These are phyloP conservation scores for Stylophora pistillata DNA, from an alignment of 64 coral and sea anemone genomes.

Conservation along the genomic window DNA sequence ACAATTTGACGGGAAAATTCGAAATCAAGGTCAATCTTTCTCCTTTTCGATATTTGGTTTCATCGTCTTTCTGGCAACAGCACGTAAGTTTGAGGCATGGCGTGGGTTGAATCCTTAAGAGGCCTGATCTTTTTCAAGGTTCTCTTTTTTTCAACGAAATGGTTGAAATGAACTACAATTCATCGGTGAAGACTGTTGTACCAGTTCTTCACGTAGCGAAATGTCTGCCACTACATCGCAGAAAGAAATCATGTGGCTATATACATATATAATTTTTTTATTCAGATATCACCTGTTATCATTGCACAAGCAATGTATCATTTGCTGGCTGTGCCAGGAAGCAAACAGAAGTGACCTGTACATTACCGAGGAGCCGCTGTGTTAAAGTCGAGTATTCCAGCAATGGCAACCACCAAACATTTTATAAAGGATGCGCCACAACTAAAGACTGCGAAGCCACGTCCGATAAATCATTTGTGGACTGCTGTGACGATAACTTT, in stretches of 20 bases:
- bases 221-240: not conserved
- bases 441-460: not conserved
- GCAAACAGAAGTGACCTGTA: not conserved
- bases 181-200: not conserved
- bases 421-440: not conserved
- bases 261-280: too few relatives aligned
- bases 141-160: too few relatives aligned
- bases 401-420: not conserved
- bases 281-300: conserved; percentile 4
- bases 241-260: not conserved
- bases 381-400: not conserved
- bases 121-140: too few relatives aligned
- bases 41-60: too few relatives aligned
- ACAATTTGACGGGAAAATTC: too few relatives aligned
- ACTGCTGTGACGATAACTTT: not conserved
- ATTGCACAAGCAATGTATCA: not conserved
- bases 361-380: not conserved
- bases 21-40: too few relatives aligned
- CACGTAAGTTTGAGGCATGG: too few relatives aligned
- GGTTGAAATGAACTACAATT: not conserved
- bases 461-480: not conserved
- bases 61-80: too few relatives aligned
- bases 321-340: not conserved
- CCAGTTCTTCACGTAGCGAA: not conserved
- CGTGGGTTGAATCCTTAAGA: too few relatives aligned